phyloP scores from a whole-genome alignment of 2,113 vertebrate genomes.

The Myrmecobius fasciatus region DNA sequence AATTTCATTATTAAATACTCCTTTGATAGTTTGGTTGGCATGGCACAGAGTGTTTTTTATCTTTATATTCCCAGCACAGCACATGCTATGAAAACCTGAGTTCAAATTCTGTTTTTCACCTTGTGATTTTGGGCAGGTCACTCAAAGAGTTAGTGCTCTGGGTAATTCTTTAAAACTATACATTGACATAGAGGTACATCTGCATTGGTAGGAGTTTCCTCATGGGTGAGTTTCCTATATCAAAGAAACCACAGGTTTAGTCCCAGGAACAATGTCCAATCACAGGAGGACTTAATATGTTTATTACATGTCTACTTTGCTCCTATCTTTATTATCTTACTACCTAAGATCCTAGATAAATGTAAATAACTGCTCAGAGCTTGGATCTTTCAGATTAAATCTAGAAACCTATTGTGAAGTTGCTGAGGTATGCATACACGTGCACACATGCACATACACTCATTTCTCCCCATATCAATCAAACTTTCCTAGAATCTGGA shows the following conservation, averaged over 20 bases:
- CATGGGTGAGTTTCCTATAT: not conserved
- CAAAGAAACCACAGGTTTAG: not conserved
- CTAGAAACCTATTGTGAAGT: not conserved
- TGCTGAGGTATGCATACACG: not conserved
- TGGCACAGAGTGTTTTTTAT: not conserved
- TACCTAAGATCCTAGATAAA: not conserved
- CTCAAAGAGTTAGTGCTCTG: not conserved
- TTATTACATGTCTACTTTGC: not conserved
- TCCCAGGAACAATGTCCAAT: not conserved
- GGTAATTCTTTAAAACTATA: not conserved
- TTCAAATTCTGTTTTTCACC: not conserved
- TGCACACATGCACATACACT: not conserved
- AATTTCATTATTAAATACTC: not conserved
- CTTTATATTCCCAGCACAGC: not conserved
- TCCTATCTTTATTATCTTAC: not conserved
- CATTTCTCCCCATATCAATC: not conserved
- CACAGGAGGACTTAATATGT: not conserved
- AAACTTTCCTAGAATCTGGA: not conserved
- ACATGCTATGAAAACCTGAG: not conserved
- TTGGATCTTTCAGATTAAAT: not conserved
- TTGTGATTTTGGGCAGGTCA: not conserved
- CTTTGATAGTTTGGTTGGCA: not conserved
- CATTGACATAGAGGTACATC: not conserved
- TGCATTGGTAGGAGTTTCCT: not conserved
- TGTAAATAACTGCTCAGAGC: not conserved